Percentiles rank a stretch among this genome's conserved stretches.
phyloP scores from a whole-genome alignment of 1,140 invertebrate genomes.

The Sminthurides bifidus region DNA sequence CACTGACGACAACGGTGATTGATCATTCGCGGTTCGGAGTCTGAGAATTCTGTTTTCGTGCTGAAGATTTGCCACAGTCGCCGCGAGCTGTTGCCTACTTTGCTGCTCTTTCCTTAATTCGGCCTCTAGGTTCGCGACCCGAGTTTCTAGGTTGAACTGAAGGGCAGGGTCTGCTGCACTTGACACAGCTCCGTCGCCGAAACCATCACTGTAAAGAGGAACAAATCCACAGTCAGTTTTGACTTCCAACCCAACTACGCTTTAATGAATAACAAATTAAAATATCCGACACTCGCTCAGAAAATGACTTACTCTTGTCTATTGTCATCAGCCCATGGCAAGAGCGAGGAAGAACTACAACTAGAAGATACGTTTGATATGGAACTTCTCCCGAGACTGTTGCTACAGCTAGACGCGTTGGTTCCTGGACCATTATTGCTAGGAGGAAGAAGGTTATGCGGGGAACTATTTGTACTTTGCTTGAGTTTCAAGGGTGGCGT shows the following conservation, averaged over 20 bases:
- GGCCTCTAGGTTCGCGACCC: conserved; percentile 51
- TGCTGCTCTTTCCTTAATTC: conserved; percentile 50
- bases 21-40: neutral
- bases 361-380: conserved; percentile 8
- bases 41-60: conserved; percentile 67
- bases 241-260: neutral
- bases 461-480: conserved; percentile 1
- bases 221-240: neutral
- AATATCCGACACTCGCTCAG: neutral
- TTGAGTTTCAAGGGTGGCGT: conserved; percentile 2
- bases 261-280: conserved; percentile 2
- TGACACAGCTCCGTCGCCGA: neutral
- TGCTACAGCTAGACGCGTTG: too few species aligned
- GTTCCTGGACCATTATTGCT: neutral
- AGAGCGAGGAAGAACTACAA: conserved; percentile 9
- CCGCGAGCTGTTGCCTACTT: conserved; percentile 49
- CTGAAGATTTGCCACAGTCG: conserved; percentile 58
- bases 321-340: conserved; percentile 11
- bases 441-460: neutral
- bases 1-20: too few species aligned
- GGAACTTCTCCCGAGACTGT: too few species aligned
- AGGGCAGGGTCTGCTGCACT: conserved; percentile 19
- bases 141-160: conserved; percentile 46
- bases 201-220: conserved; percentile 1
- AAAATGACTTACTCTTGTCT: conserved; percentile 13